Evolutionary conservation across 2,113 vertebrate species (phyloP).

Genomic region (Motacilla tschutschensis): DNA sequence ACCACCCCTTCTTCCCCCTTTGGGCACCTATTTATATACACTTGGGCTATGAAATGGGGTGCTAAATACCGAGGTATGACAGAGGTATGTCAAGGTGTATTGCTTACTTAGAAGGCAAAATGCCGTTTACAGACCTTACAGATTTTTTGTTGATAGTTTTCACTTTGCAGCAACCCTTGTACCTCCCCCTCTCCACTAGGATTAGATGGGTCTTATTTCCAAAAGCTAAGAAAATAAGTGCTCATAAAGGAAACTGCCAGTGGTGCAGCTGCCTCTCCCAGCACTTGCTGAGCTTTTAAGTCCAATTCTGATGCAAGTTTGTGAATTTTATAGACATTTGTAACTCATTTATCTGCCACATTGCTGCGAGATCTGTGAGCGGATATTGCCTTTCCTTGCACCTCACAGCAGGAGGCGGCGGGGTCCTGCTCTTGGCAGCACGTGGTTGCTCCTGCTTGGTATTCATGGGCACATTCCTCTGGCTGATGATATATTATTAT

Average conservation of each 20-base stretch:
- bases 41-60: background rate
- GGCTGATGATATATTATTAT: background rate
- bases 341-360: slow-evolving; percentile 9
- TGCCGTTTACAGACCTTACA: background rate
- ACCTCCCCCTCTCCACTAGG: background rate
- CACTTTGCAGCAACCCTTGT: background rate
- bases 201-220: background rate
- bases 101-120: background rate
- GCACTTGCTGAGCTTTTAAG: background rate
- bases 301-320: background rate
- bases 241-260: background rate
- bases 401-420: background rate
- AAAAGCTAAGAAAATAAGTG: slow-evolving; percentile 1
- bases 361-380: background rate
- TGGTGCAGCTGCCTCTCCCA: background rate
- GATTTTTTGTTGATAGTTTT: background rate
- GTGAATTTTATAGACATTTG: slow-evolving; percentile 30
- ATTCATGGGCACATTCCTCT: background rate
- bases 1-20: background rate
- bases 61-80: background rate
- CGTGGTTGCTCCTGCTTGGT: background rate
- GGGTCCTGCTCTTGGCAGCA: background rate
- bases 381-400: slow-evolving; percentile 21
- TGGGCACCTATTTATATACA: background rate
- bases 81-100: accelerated